Evolutionary conservation across 2,797 vertebrate species (phyloP).

Genomic region (Phoeniculus purpureus): DNA sequence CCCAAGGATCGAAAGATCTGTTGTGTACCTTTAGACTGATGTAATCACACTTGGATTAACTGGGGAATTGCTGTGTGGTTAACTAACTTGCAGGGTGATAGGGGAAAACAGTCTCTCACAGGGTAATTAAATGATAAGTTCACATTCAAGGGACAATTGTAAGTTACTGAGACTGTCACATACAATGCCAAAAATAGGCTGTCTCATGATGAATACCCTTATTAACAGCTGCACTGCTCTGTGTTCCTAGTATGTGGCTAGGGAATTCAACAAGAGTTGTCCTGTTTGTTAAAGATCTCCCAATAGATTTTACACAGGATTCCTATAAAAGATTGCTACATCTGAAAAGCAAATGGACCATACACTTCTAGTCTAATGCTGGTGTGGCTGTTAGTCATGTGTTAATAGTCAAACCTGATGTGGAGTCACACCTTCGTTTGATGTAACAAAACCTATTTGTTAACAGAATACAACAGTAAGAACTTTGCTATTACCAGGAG

Average conservation of each 20-base stretch:
- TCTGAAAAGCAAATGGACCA: conserved; percentile 41
- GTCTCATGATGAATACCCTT: conserved; percentile 89
- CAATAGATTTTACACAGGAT: conserved; percentile 74
- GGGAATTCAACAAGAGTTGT: conserved; percentile 71
- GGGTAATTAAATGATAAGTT: conserved; percentile 96
- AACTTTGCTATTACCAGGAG: background rate
- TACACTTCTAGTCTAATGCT: background rate
- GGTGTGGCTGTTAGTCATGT: conserved; percentile 29
- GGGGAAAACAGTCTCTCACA: conserved; percentile 81
- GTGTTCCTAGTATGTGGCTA: conserved; percentile 75
- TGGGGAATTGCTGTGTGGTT: conserved; percentile 83
- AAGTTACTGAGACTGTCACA: conserved; percentile 77
- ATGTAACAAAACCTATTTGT: background rate
- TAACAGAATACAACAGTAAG: background rate
- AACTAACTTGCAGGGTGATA: conserved; percentile 89
- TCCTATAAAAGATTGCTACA: conserved; percentile 72
- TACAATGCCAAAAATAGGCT: conserved; percentile 79
- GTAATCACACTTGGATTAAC: conserved; percentile 67
- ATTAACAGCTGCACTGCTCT: conserved; percentile 86
- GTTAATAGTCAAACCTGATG: conserved; percentile 17
- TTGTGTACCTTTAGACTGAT: conserved; percentile 74
- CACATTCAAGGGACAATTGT: conserved; percentile 89
- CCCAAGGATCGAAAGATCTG: conserved; percentile 32
- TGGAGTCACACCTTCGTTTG: background rate
- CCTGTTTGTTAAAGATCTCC: conserved; percentile 72